Percentiles rank a stretch among this genome's conserved stretches.
Evolutionary conservation across 2,797 vertebrate species (phyloP).

Genomic region (Ptychadena robeensis): DNA sequence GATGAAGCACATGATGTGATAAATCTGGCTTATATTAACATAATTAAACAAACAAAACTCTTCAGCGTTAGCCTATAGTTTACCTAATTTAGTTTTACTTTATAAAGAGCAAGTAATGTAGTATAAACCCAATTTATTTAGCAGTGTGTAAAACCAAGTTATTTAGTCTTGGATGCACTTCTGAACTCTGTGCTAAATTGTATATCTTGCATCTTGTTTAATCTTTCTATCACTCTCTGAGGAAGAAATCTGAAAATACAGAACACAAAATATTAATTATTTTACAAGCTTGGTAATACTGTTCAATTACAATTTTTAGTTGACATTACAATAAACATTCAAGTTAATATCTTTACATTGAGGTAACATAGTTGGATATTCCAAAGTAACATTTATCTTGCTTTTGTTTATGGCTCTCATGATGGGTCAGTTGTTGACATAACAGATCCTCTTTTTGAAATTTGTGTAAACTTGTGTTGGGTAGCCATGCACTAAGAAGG

Average conservation of each 20-base stretch:
- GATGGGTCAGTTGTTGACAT: neutral
- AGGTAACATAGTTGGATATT: too few species aligned
- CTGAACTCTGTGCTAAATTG: constrained; percentile 36
- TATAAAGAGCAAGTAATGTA: neutral
- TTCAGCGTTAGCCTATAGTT: neutral
- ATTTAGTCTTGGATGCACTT: constrained; percentile 37
- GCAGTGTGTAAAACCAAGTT: neutral
- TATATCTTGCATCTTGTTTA: constrained; percentile 51
- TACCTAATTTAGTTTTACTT: neutral
- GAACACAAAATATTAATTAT: too few species aligned
- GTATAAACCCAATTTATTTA: neutral
- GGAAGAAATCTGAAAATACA: constrained; percentile 44
- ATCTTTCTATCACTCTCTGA: constrained; percentile 21
- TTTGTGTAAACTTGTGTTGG: too few species aligned
- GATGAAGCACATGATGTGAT: neutral
- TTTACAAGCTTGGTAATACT: too few species aligned
- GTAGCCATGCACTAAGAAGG: too few species aligned
- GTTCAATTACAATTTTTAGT: too few species aligned
- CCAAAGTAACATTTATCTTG: too few species aligned
- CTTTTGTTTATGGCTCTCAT: too few species aligned
- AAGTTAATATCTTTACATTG: too few species aligned
- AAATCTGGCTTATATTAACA: neutral
- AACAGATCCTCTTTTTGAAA: too few species aligned
- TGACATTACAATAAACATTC: too few species aligned
- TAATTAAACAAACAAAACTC: neutral